These are phyloP conservation scores for Amphimedon queenslandica DNA, from an alignment of 37 sponge, comb jelly and placozoan species.

Conservation along the genomic window DNA sequence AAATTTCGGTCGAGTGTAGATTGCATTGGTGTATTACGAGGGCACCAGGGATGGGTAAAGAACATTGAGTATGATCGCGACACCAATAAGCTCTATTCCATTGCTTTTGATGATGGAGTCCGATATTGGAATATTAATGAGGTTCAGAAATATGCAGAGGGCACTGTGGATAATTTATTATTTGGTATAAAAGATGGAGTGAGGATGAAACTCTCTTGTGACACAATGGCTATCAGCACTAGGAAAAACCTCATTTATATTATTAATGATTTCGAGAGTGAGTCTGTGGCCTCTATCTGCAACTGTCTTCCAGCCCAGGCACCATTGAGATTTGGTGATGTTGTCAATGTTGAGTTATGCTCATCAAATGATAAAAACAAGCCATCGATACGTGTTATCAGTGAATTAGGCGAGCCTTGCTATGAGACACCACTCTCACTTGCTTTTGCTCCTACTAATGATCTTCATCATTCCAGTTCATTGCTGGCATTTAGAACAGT, in stretches of 20 bases:
- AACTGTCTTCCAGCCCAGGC: neutral
- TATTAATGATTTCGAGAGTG: constrained; percentile 45
- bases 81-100: constrained; percentile 23
- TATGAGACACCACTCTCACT: neutral
- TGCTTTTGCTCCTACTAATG: too few relatives aligned
- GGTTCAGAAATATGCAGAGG: neutral
- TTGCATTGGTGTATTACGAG: constrained; percentile 3
- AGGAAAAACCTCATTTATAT: constrained; percentile 18
- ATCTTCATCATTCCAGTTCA: neutral
- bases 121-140: constrained; percentile 37
- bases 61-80: constrained; percentile 56
- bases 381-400: constrained; percentile 11
- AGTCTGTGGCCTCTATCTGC: neutral
- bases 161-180: constrained; percentile 24
- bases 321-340: neutral
- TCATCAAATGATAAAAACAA: neutral
- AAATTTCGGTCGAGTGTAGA: neutral
- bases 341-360: neutral
- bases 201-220: constrained; percentile 45
- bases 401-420: neutral
- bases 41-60: constrained; percentile 57
- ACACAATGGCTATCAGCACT: constrained; percentile 50
- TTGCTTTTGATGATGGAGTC: constrained; percentile 57
- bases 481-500: neutral
- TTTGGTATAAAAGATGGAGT: constrained; percentile 16